phyloP scores from a whole-genome alignment of 2,113 vertebrate genomes.

The Calidris pugnax region DNA sequence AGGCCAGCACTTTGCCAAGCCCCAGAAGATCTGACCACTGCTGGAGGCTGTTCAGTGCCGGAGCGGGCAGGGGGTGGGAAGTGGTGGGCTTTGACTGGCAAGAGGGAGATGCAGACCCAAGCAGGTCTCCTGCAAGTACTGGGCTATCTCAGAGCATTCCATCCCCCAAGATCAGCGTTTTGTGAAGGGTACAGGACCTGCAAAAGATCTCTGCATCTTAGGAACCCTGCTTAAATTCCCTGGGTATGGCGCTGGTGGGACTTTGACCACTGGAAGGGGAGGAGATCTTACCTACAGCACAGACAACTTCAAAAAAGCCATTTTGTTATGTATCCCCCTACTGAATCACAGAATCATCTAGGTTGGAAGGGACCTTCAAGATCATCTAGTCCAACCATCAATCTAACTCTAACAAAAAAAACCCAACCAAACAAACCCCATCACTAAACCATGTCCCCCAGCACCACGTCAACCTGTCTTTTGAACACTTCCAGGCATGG shows the following conservation, averaged over 20 bases:
- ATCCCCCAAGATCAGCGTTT: not conserved
- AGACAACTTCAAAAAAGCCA: not conserved
- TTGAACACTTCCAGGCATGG: too few relatives aligned
- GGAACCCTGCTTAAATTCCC: not conserved
- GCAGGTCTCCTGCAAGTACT: rapidly evolving
- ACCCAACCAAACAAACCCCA: too few relatives aligned
- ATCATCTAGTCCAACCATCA: too few relatives aligned
- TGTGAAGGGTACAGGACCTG: not conserved
- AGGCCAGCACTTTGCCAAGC: not conserved
- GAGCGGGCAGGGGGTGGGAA: not conserved
- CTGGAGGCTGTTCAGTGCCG: rapidly evolving
- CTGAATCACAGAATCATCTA: not conserved
- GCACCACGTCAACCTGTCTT: too few relatives aligned
- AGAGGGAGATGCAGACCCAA: not conserved
- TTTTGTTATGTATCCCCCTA: not conserved
- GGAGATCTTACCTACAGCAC: not conserved
- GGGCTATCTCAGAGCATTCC: rapidly evolving
- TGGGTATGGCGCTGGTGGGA: not conserved
- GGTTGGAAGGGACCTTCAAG: too few relatives aligned
- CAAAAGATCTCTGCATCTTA: not conserved
- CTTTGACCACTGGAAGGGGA: not conserved
- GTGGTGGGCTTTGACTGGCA: rapidly evolving
- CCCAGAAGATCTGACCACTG: not conserved
- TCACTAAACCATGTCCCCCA: too few relatives aligned
- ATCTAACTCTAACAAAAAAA: too few relatives aligned